Evolutionary conservation across 2,888 invertebrate genomes (phyloP).

Genomic region (Meteorus colon): DNA sequence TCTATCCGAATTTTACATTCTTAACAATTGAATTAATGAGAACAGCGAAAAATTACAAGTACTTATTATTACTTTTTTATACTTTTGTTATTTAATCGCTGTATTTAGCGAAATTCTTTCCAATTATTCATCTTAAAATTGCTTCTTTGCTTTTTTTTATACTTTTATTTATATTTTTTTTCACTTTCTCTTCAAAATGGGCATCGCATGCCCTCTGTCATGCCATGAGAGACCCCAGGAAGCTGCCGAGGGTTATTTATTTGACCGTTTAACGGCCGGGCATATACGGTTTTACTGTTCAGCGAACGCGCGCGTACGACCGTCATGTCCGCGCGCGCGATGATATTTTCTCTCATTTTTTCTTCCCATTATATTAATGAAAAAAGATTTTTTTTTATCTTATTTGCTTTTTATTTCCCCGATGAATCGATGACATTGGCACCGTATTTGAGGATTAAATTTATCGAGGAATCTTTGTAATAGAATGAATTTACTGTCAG

Average conservation of each 20-base stretch:
- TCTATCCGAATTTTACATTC: neutral
- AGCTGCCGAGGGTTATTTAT: constrained; percentile 56
- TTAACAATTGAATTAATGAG: neutral
- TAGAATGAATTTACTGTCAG: neutral
- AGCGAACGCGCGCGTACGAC: constrained; percentile 22
- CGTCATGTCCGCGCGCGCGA: neutral
- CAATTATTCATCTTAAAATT: neutral
- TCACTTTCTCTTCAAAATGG: constrained; percentile 28
- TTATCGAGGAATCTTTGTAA: neutral
- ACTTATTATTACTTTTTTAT: no score
- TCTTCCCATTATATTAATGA: neutral
- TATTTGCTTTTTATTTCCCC: neutral
- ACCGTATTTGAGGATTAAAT: neutral
- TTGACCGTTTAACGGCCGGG: constrained; percentile 55
- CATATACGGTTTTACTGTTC: constrained; percentile 48
- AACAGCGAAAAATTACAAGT: no score
- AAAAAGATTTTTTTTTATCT: neutral
- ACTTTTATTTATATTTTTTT: neutral
- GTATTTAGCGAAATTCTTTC: neutral
- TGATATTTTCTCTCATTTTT: constrained; percentile 4
- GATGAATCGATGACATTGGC: constrained; percentile 14
- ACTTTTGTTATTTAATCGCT: no score
- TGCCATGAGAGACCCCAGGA: constrained; percentile 49
- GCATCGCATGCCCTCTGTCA: constrained; percentile 47
- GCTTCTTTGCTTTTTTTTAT: neutral